phyloP scores from a whole-genome alignment of 2,113 vertebrate species.

The Otis tarda region DNA sequence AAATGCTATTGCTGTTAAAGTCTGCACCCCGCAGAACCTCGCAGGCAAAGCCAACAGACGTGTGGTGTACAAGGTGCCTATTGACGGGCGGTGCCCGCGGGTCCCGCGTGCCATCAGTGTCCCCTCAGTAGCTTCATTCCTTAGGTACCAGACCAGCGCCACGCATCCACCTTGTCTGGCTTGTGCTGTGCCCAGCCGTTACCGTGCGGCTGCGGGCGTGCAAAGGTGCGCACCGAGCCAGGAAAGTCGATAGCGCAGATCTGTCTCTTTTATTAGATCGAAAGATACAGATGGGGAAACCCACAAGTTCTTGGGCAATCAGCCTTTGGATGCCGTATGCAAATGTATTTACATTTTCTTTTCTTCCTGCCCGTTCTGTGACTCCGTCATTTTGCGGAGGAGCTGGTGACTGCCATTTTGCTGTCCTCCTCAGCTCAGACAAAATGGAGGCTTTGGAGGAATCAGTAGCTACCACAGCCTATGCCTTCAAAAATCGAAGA shows the following conservation, averaged over 20 bases:
- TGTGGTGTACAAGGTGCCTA: neutral
- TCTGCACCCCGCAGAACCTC: neutral
- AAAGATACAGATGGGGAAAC: neutral
- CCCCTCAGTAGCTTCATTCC: neutral
- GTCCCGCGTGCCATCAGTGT: neutral
- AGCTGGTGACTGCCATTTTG: conserved; percentile 22
- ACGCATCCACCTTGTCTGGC: rapidly evolving
- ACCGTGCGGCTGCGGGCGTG: rapidly evolving
- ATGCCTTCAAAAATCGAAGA: neutral
- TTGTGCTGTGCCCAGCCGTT: rapidly evolving
- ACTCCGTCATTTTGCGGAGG: neutral
- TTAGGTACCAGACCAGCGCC: neutral
- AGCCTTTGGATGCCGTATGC: rapidly evolving
- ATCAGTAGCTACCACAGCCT: neutral
- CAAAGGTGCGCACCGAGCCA: rapidly evolving
- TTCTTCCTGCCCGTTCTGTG: neutral
- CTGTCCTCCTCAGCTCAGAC: conserved; percentile 25
- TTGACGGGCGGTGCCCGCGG: neutral
- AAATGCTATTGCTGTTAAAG: neutral
- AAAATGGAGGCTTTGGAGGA: conserved; percentile 53
- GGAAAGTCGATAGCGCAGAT: rapidly evolving
- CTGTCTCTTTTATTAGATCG: neutral
- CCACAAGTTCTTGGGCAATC: neutral
- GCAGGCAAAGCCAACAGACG: rapidly evolving
- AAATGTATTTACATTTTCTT: neutral